These are phyloP conservation scores for Apodemia hepburni DNA, from an alignment of 2,888 invertebrate genomes.

Conservation along the genomic window DNA sequence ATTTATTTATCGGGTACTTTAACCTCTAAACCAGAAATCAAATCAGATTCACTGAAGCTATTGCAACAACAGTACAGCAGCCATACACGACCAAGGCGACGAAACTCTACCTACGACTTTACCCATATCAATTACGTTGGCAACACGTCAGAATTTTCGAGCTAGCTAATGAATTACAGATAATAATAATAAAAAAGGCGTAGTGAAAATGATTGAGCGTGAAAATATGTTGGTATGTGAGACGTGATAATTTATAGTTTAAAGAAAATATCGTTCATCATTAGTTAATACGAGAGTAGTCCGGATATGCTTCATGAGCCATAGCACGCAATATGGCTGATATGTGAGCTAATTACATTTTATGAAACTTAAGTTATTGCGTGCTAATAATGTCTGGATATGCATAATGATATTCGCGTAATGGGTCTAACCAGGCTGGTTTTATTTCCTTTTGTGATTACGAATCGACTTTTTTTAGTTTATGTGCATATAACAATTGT, in stretches of 20 bases:
- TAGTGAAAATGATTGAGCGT: constrained; percentile 13
- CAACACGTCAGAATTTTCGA: no score
- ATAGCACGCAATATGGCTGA: constrained; percentile 15
- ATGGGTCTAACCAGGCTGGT: background rate
- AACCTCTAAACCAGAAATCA: no score
- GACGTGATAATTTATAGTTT: constrained; percentile 20
- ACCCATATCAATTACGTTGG: no score
- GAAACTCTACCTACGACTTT: no score
- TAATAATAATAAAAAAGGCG: background rate
- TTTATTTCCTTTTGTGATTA: background rate
- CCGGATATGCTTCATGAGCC: constrained; percentile 14
- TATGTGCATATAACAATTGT: background rate
- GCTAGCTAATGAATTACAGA: no score
- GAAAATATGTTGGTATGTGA: constrained; percentile 18
- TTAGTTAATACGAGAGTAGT: constrained; percentile 26
- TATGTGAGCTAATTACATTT: constrained; percentile 8
- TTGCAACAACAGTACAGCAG: no score
- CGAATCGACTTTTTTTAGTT: background rate
- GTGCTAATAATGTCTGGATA: constrained; percentile 4
- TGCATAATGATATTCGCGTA: constrained; percentile 1
- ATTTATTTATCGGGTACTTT: no score
- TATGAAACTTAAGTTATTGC: constrained; percentile 1
- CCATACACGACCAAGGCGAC: no score
- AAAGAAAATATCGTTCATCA: constrained; percentile 27
- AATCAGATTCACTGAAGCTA: no score